phyloP scores from a whole-genome alignment of 1,140 invertebrate genomes.

The Sitophilus oryzae region DNA sequence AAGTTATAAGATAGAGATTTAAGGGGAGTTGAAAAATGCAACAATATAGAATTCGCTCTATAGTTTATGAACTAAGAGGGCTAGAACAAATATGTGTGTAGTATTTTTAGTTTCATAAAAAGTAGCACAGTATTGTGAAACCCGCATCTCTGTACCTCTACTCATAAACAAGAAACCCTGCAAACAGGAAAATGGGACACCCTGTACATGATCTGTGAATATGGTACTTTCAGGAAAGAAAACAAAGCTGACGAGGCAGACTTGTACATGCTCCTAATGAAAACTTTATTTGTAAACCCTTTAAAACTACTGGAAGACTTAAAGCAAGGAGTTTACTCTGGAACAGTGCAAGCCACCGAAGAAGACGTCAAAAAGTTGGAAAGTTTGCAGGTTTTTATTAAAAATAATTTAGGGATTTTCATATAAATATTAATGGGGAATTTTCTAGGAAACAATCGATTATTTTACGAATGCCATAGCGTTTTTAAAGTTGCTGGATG shows the following conservation, averaged over 20 bases:
- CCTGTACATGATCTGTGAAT: not conserved
- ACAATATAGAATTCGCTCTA: too few relatives aligned
- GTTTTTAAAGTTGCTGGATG: slow-evolving; percentile 33
- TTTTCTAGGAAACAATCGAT: slow-evolving; percentile 21
- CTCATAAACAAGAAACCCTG: too few relatives aligned
- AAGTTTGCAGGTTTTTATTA: slow-evolving; percentile 10
- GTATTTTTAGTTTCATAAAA: too few relatives aligned
- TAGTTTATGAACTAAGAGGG: too few relatives aligned
- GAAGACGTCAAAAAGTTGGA: slow-evolving; percentile 30
- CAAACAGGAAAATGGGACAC: too few relatives aligned
- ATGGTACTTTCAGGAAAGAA: slow-evolving; percentile 20
- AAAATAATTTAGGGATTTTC: not conserved
- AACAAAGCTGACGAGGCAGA: slow-evolving; percentile 16
- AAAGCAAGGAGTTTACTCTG: slow-evolving; percentile 3
- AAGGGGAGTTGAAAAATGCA: too few relatives aligned
- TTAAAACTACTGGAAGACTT: slow-evolving; percentile 18
- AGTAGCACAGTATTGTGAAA: too few relatives aligned
- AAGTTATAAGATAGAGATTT: too few relatives aligned
- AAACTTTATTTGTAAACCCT: slow-evolving; percentile 25
- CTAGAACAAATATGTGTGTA: too few relatives aligned
- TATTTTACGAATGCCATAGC: slow-evolving; percentile 27
- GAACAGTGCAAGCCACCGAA: slow-evolving; percentile 13
- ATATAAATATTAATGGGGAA: not conserved
- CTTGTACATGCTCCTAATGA: slow-evolving; percentile 26
- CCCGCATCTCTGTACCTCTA: too few relatives aligned